phyloP scores from a whole-genome alignment of 2,113 vertebrate genomes.

The Anarhynchus alexandrinus region DNA sequence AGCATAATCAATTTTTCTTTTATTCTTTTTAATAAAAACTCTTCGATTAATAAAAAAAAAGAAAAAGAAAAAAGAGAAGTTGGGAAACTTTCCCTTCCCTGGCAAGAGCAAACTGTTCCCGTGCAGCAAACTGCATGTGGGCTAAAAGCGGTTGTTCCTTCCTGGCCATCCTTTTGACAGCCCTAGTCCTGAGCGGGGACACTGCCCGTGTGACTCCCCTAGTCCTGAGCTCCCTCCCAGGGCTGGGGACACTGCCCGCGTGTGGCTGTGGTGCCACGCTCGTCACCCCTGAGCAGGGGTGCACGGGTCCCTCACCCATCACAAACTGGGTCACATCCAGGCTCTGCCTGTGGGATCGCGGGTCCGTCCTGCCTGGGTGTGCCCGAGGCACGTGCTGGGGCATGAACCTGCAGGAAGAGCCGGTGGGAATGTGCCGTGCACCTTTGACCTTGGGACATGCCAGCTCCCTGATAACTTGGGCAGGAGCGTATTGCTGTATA shows the following conservation, averaged over 20 bases:
- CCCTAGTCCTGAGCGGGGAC: background rate
- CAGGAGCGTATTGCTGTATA: background rate
- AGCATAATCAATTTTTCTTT: background rate
- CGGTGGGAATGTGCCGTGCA: background rate
- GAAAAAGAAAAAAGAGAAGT: background rate
- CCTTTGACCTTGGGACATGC: constrained; percentile 40
- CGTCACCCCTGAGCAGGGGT: background rate
- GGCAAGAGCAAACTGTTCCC: background rate
- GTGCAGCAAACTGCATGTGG: background rate
- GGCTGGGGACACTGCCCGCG: background rate
- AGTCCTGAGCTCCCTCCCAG: background rate
- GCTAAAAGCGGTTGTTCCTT: background rate
- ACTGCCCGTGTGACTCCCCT: background rate
- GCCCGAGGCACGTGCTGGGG: background rate
- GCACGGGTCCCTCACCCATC: fast-evolving
- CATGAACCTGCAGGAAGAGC: background rate
- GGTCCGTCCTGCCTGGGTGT: background rate
- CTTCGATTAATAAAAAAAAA: background rate
- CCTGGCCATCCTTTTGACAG: background rate
- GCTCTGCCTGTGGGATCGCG: background rate
- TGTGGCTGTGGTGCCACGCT: background rate
- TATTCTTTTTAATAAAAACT: background rate
- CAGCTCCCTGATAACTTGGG: background rate
- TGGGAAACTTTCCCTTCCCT: background rate
- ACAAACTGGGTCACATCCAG: background rate